A percentile compares a stretch with the other conserved stretches of the same genome.
Evolutionary conservation across 2,113 vertebrate genomes (phyloP).

Genomic region (Mixornis gularis): DNA sequence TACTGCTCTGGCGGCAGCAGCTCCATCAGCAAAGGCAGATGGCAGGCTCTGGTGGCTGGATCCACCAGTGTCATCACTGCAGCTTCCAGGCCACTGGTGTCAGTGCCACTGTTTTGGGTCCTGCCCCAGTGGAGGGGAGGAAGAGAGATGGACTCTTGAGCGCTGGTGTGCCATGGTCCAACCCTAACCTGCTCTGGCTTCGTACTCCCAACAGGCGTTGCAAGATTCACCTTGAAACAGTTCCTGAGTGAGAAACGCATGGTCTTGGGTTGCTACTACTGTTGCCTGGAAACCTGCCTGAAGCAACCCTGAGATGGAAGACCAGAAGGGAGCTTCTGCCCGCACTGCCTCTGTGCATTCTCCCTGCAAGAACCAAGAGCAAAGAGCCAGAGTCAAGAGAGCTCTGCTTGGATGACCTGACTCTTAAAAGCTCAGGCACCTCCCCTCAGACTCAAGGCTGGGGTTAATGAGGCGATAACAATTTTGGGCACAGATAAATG

Average conservation of each 20-base stretch:
- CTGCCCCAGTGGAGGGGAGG: background rate
- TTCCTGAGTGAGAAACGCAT: background rate
- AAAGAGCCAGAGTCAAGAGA: background rate
- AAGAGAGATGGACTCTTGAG: background rate
- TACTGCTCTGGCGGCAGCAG: accelerated
- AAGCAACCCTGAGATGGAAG: background rate
- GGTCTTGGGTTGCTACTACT: background rate
- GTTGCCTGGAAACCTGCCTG: background rate
- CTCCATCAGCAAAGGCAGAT: background rate
- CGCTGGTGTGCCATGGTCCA: accelerated
- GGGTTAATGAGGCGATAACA: background rate
- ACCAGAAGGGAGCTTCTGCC: background rate
- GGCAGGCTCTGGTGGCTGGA: background rate
- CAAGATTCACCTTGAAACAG: background rate
- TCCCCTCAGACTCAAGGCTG: background rate
- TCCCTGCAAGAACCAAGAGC: background rate
- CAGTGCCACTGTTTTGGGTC: background rate
- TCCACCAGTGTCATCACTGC: accelerated
- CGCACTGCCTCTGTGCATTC: accelerated
- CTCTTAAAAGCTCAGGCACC: background rate
- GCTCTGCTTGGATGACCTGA: accelerated
- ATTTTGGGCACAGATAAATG: background rate
- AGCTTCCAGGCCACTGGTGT: background rate
- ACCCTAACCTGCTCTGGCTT: background rate
- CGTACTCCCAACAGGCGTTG: accelerated